Evolutionary conservation across 37 sponge, comb jelly and placozoan genomes (phyloP).

Genomic region (Corticium candelabrum): DNA sequence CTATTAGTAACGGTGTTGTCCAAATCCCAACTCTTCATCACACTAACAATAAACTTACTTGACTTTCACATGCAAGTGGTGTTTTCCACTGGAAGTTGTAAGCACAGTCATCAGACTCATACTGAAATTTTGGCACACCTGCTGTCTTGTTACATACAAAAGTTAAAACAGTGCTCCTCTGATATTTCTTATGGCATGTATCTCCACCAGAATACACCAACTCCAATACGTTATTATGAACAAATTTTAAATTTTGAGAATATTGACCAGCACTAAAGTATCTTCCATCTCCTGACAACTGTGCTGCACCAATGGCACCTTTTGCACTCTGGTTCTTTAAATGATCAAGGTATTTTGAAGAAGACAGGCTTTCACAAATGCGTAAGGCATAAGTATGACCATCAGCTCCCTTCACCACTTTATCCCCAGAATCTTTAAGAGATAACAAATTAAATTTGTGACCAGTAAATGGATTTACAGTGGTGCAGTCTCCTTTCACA

Average conservation of each 20-base stretch:
- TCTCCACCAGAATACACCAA: neutral
- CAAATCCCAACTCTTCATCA: too few relatives aligned
- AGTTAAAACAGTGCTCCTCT: neutral
- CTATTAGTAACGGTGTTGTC: too few relatives aligned
- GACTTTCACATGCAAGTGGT: neutral
- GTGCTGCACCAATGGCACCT: neutral
- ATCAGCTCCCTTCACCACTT: neutral
- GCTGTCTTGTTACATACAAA: neutral
- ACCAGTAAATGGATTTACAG: neutral
- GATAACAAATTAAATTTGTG: neutral
- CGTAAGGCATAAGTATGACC: neutral
- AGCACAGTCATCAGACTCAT: neutral
- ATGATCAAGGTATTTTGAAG: neutral
- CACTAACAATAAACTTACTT: neutral
- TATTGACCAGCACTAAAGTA: neutral
- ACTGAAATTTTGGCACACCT: neutral
- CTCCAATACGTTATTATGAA: neutral
- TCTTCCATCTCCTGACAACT: neutral
- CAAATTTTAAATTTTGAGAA: neutral
- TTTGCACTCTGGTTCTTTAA: neutral
- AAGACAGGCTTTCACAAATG: neutral
- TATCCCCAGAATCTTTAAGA: neutral
- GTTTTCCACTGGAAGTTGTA: slow-evolving; percentile 1
- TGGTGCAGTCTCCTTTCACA: neutral
- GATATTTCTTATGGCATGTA: neutral